Conservation (phyloP, 2,113 vertebrate genomes). For the Glareola pratincola region DNA sequence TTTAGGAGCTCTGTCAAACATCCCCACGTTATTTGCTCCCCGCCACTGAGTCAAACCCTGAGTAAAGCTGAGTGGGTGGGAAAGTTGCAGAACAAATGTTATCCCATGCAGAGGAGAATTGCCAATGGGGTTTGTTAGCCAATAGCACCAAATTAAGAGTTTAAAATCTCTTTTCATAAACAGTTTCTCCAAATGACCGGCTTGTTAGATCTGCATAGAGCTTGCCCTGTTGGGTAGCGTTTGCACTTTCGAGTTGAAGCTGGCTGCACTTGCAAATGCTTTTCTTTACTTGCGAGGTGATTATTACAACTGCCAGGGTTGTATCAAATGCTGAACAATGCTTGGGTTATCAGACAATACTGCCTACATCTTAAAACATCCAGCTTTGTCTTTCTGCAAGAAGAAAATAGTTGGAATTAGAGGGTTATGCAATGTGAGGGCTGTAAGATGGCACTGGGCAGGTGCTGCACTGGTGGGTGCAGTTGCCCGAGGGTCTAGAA, state of each 20-base stretch:
- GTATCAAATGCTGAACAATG: background rate
- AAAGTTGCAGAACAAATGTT: background rate
- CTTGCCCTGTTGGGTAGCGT: background rate
- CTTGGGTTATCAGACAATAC: background rate
- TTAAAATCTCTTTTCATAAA: background rate
- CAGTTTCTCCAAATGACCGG: background rate
- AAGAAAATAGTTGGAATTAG: background rate
- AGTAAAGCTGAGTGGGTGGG: background rate
- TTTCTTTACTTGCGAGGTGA: background rate
- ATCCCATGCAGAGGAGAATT: background rate
- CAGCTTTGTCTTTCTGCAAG: background rate
- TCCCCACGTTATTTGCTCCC: background rate
- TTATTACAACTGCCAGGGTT: background rate
- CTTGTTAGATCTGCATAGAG: background rate
- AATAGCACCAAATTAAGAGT: background rate
- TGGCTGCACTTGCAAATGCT: background rate
- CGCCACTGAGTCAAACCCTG: background rate
- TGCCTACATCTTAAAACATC: background rate
- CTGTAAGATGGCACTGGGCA: background rate
- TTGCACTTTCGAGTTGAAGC: background rate
- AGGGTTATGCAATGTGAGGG: background rate
- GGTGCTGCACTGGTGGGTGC: background rate
- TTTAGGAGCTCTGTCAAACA: background rate
- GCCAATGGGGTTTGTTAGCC: background rate
- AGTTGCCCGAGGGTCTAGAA: background rate